Evolutionary conservation across 2,113 vertebrate species (phyloP).

Genomic region (Charadrius vociferus): DNA sequence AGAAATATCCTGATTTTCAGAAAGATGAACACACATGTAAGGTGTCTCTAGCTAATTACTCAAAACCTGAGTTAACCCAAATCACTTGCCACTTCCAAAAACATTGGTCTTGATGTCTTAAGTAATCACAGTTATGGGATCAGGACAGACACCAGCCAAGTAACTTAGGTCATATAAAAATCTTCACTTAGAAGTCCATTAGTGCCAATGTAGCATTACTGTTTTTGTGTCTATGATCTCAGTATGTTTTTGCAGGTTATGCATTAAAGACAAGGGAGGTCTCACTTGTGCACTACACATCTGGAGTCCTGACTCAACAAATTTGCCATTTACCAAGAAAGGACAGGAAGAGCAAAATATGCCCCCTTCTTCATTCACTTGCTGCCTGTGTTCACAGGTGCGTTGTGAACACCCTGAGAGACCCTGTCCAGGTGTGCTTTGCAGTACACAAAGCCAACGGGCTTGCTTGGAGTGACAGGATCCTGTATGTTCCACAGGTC

Average conservation of each 20-base stretch:
- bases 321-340: not conserved
- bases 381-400: not conserved
- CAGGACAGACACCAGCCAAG: not conserved
- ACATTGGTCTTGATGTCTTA: not conserved
- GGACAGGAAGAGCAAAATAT: not conserved
- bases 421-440: not conserved
- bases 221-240: not conserved
- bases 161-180: not conserved
- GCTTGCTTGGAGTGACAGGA: not conserved
- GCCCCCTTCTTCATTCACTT: not conserved
- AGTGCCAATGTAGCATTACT: not conserved
- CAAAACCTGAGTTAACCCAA: not conserved
- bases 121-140: not conserved
- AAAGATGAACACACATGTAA: not conserved
- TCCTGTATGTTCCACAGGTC: not conserved
- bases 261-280: not conserved
- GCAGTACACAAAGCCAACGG: not conserved
- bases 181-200: not conserved
- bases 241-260: not conserved
- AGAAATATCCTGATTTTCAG: not conserved
- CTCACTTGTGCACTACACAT: not conserved
- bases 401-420: not conserved
- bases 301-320: not conserved
- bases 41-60: not conserved
- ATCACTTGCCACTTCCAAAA: not conserved